A percentile compares a stretch with the other conserved stretches of the same genome.
phyloP scores from a whole-genome alignment of 2,797 vertebrate species.

The Balearica regulorum region DNA sequence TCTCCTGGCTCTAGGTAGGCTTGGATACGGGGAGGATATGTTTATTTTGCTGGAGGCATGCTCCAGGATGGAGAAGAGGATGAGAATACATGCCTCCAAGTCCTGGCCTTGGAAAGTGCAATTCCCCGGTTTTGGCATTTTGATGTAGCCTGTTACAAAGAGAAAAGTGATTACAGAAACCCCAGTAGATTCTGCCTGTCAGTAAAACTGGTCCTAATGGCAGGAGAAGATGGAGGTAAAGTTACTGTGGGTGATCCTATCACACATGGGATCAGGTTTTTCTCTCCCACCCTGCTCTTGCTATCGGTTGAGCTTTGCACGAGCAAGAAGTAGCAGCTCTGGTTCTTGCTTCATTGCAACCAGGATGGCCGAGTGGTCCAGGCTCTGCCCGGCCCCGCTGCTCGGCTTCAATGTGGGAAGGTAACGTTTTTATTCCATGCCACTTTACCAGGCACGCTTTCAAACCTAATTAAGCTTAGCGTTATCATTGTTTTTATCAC shows the following conservation, averaged over 20 bases:
- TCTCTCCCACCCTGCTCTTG: not conserved
- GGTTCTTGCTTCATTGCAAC: not conserved
- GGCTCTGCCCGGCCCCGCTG: not conserved
- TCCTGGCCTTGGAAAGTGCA: not conserved
- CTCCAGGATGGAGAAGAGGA: not conserved
- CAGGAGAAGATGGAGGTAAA: not conserved
- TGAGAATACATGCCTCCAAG: not conserved
- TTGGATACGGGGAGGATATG: not conserved
- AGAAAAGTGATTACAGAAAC: not conserved
- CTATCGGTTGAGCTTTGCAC: not conserved
- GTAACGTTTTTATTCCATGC: not conserved
- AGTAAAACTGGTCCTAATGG: not conserved
- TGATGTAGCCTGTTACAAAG: not conserved
- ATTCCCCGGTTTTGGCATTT: not conserved
- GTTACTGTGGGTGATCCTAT: not conserved
- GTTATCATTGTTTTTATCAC: constrained; percentile 80
- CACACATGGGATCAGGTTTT: not conserved
- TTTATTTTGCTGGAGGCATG: not conserved
- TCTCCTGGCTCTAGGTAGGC: not conserved
- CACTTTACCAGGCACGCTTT: constrained; percentile 56
- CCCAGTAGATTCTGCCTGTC: not conserved
- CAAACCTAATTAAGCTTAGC: constrained; percentile 79
- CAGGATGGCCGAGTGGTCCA: not conserved
- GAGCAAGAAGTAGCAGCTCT: not conserved
- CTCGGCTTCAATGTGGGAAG: not conserved